These are phyloP conservation scores for Clamator glandarius DNA, from an alignment of 2,797 vertebrate species.

Conservation along the genomic window DNA sequence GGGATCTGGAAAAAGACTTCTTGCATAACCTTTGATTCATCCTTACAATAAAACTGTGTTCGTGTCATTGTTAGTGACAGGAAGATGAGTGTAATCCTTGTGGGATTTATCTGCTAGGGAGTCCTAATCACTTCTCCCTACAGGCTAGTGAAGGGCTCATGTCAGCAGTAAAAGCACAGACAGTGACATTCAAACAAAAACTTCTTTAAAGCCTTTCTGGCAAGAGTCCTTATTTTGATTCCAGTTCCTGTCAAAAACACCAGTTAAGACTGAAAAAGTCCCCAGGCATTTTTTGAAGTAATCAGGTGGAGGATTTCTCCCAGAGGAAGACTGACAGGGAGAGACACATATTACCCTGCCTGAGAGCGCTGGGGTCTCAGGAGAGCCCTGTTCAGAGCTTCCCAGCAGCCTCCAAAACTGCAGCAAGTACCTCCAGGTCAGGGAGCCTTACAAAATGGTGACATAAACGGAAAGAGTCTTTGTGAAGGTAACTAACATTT, in stretches of 20 bases:
- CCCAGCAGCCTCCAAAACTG: neutral
- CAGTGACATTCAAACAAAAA: neutral
- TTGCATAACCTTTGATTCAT: constrained; percentile 56
- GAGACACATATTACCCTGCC: neutral
- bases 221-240: constrained; percentile 22
- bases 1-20: neutral
- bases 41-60: neutral
- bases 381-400: neutral
- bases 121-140: constrained; percentile 27
- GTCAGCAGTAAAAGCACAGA: neutral
- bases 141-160: neutral
- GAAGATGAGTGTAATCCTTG: constrained; percentile 35
- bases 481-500: neutral
- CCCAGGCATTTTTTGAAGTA: constrained; percentile 12
- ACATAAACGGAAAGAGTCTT: neutral
- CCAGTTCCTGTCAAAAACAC: constrained; percentile 26
- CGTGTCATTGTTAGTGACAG: constrained; percentile 15
- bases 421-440: neutral
- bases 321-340: neutral
- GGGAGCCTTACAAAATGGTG: neutral
- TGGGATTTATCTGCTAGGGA: constrained; percentile 34
- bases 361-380: neutral
- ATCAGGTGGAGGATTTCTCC: constrained; percentile 36
- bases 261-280: neutral
- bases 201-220: constrained; percentile 6